A percentile compares a stretch with the other conserved stretches of the same genome.
phyloP scores from a whole-genome alignment of 1,140 invertebrate genomes.

The Aphelinus certus region DNA sequence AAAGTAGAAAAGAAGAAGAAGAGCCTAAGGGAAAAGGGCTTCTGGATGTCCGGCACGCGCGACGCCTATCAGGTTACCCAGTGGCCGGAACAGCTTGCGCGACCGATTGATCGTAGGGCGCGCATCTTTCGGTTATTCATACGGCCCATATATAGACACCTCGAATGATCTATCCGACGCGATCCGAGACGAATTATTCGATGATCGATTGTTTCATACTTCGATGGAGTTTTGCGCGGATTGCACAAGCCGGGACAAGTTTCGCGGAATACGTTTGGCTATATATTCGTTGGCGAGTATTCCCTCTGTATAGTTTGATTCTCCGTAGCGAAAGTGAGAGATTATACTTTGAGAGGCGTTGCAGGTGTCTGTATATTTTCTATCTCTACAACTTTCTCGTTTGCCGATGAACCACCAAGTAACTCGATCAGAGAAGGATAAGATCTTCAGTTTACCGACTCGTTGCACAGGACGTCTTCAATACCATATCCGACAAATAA shows the following conservation, averaged over 20 bases:
- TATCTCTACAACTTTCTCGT: too few species aligned
- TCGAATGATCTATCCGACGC: neutral
- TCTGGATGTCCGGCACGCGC: conserved; percentile 36
- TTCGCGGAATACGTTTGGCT: neutral
- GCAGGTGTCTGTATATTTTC: too few species aligned
- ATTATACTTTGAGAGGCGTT: too few species aligned
- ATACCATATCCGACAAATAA: too few species aligned
- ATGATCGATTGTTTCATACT: neutral
- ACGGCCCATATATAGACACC: too few species aligned
- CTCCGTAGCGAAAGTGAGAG: too few species aligned
- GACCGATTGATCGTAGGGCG: conserved; percentile 15
- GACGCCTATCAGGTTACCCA: conserved; percentile 19
- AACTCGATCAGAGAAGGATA: too few species aligned
- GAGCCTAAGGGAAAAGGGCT: conserved; percentile 7
- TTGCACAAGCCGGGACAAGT: neutral
- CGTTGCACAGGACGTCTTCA: too few species aligned
- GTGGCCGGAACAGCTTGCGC: conserved; percentile 21
- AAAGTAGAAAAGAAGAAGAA: neutral
- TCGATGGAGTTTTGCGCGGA: neutral
- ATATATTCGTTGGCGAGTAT: neutral
- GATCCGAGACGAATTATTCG: conserved; percentile 2
- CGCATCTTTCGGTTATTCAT: neutral
- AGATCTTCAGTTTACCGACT: too few species aligned
- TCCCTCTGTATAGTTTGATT: too few species aligned
- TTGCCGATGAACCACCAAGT: too few species aligned